Conservation (phyloP, 2,113 vertebrate species). For the Neomonachus schauinslandi region DNA sequence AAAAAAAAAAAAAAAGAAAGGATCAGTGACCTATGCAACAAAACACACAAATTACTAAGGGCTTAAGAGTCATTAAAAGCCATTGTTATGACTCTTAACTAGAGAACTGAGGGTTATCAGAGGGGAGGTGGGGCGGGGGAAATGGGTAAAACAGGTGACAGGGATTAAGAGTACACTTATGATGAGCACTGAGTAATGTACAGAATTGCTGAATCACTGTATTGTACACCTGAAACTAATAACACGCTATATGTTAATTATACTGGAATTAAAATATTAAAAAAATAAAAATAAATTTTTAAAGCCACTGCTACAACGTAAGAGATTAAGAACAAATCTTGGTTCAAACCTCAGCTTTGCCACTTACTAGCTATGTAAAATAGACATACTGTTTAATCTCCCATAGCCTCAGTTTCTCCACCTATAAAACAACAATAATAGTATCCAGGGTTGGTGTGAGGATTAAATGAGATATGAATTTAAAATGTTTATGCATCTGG, state of each 20-base stretch:
- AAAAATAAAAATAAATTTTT: not conserved
- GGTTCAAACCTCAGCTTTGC: not conserved
- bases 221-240: not conserved
- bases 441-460: not conserved
- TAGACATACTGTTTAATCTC: not conserved
- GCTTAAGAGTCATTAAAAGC: slow-evolving; percentile 1
- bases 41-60: not conserved
- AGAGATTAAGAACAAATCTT: slow-evolving; percentile 2
- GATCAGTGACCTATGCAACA: not conserved
- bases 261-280: not conserved
- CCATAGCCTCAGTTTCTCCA: not conserved
- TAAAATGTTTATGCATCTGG: not conserved
- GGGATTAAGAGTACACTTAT: not conserved
- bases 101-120: not conserved
- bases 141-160: not conserved
- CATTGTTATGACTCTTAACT: not conserved
- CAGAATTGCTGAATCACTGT: not conserved
- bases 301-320: not conserved
- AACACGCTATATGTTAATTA: not conserved
- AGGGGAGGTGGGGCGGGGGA: not conserved
- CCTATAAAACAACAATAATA: not conserved
- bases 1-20: not conserved
- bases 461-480: not conserved
- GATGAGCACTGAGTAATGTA: not conserved
- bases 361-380: not conserved